Base-by-base conservation (phyloP, 2,113 vertebrate species). In the Cyphomyrus plagiostoma region DNA sequence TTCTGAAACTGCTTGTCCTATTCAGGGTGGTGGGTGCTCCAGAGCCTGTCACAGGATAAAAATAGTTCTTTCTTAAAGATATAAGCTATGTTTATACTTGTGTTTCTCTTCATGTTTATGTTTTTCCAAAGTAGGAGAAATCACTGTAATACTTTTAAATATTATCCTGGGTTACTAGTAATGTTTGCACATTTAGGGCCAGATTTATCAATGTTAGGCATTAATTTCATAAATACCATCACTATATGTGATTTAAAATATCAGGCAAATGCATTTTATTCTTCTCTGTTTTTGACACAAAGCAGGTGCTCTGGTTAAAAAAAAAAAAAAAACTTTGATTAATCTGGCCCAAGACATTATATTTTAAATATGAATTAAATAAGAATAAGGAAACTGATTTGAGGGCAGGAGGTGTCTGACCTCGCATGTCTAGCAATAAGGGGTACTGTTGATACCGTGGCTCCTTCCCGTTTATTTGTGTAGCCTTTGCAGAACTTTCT, bases 391-490 rank as follows among this genome's bases (percentile, higher is more conserved):
- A 90, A 56, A 83, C 48, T 30, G 30, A 35, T 90, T 49, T 89
- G 80, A 39, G 77, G 77, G n/a, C 19, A 49, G 82, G 58, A 15
- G 39, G 30, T 82, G 39, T 89, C 19, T 66, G 26, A 74, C 45
- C 87, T 86, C 39, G 46, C 88, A 45, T 80, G 89, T 89, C 45
- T 90, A 91, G 89, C 91, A 91, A 90, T 91, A 91, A 91, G 26
- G 26, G 88, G 88, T 80, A 88, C 88, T 89, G 77, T 77, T 86
- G 80, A 58, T 58, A 52, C n/a, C 52, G 84, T 49, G 39, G 66
- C 50, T 89, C 62, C 53, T 23, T 87, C 86, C n/a, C 13, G n/a
- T 56, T 62, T 80, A 53, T 89, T 45, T 82, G 30, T 70, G 42
- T 83, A 49, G 52, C 35, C 50, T 84, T 49, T 83, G 50, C 48